Evolutionary conservation across 2,113 vertebrate species (phyloP), one percentile per base, ranked within the genome.

Genomic region (Sisor rabdophorus): DNA sequence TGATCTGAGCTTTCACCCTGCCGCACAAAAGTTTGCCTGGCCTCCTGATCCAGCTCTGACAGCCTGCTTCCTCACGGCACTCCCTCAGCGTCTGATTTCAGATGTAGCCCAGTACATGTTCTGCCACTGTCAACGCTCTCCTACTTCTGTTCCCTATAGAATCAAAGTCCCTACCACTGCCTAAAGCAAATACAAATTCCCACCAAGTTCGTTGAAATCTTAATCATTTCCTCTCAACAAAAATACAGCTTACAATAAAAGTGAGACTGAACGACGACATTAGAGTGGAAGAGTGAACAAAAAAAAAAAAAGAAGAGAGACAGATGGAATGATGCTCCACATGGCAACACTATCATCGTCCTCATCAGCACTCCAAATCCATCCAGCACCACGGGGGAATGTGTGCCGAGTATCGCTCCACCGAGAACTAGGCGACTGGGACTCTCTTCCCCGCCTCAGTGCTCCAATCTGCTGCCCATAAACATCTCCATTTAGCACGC

Each of bases 21-120:
- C 79, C 76, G 84, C 78, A 71, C 22, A 32, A 74, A n/a, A 52
- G 79, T 83, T 83, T 76, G 70, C 81, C 82, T 87, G 78, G 70
- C 85, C 83, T 82, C 79, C 85, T 89, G 88, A 91, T 89, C 89
- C 90, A 84, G 80, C 84, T 76, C 86, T 91, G 91, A 91, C 89
- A 91, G 87, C 75, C 84, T 71, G 81, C 80, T 76, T 78, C 55
- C 79, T 77, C 82, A 55, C 58, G 64, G 81, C 76, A 36, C 70
- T 74, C 75, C 59, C 75, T 73, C 19, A 52, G 83, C 78, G 81
- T 79, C 70, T 81, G 84, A 83, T 87, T 82, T 65, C 65, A 82
- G 79, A 80, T 69, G 11, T 80, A 88, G 79, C 87, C 85, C 84
- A 84, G 64, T 80, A 89, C 82, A 30, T 69, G 47, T 69, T 69